Evolutionary conservation across 1,140 invertebrate genomes (phyloP).

Genomic region (Calephelis virginiensis): DNA sequence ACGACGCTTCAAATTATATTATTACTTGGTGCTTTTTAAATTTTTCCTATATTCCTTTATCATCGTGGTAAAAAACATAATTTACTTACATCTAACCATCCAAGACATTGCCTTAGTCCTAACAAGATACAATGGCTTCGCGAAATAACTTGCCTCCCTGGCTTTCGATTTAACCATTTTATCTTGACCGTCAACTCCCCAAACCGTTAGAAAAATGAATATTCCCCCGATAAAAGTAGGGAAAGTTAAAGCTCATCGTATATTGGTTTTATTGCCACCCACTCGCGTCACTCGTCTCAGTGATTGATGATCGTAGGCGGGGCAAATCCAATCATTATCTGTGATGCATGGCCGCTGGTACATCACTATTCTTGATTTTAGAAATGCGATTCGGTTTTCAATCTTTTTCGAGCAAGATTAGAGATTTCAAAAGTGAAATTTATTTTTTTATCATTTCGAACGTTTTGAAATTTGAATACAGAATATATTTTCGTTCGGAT

Average conservation of each 20-base stretch:
- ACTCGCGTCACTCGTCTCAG: slow-evolving; percentile 61
- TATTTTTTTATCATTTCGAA: background rate
- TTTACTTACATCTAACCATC: slow-evolving; percentile 71
- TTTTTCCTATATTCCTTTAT: slow-evolving; percentile 14
- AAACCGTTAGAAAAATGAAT: slow-evolving; percentile 12
- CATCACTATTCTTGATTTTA: slow-evolving; percentile 47
- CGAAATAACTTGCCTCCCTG: slow-evolving; percentile 59
- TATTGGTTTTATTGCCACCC: slow-evolving; percentile 48
- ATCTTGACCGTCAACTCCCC: slow-evolving; percentile 38
- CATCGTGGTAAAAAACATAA: slow-evolving; percentile 56
- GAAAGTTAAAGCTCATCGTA: slow-evolving; percentile 48
- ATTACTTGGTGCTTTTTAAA: background rate
- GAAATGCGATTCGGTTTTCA: background rate
- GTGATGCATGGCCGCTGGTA: slow-evolving; percentile 70
- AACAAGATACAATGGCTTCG: slow-evolving; percentile 75
- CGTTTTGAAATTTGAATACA: background rate
- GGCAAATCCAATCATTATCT: slow-evolving; percentile 76
- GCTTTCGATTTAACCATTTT: slow-evolving; percentile 35
- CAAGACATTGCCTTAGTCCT: slow-evolving; percentile 67
- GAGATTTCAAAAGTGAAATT: background rate
- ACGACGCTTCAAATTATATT: background rate
- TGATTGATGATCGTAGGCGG: slow-evolving; percentile 76
- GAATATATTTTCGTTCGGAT: background rate
- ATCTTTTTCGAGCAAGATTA: slow-evolving; percentile 4
- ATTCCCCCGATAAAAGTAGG: slow-evolving; percentile 25